Evolutionary conservation across 2,113 vertebrate species (phyloP).

Genomic region (Vulpes vulpes): DNA sequence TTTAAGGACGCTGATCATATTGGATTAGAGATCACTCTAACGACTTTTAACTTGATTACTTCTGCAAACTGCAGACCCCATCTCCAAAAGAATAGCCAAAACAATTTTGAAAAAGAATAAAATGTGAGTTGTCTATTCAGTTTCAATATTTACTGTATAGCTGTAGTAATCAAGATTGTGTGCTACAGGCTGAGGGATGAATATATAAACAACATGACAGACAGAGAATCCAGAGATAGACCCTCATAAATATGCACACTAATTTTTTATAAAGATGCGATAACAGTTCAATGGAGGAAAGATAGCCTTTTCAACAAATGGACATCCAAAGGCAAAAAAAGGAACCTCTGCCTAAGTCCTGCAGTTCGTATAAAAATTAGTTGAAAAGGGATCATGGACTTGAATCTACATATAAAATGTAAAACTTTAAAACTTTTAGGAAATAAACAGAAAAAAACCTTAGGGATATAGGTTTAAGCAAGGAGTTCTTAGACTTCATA

Average conservation of each 20-base stretch:
- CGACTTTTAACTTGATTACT: not conserved
- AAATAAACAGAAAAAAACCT: not conserved
- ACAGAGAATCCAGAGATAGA: not conserved
- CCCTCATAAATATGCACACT: not conserved
- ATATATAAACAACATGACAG: not conserved
- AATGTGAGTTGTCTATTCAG: not conserved
- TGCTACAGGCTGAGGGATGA: not conserved
- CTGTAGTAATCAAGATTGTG: not conserved
- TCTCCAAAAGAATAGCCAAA: not conserved
- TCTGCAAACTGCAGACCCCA: not conserved
- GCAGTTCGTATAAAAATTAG: not conserved
- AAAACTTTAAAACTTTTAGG: not conserved
- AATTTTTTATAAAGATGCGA: not conserved
- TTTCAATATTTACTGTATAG: not conserved
- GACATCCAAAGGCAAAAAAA: not conserved
- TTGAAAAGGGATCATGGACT: not conserved
- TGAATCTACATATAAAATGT: not conserved
- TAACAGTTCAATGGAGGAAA: not conserved
- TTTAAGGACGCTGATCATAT: not conserved
- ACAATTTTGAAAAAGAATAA: not conserved
- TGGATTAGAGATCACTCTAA: not conserved
- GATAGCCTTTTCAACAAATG: not conserved
- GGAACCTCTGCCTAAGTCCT: not conserved
- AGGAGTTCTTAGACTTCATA: not conserved
- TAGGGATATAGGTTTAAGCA: not conserved